phyloP scores from a whole-genome alignment of 2,113 vertebrate species.

The Ctenodactylus gundi region DNA sequence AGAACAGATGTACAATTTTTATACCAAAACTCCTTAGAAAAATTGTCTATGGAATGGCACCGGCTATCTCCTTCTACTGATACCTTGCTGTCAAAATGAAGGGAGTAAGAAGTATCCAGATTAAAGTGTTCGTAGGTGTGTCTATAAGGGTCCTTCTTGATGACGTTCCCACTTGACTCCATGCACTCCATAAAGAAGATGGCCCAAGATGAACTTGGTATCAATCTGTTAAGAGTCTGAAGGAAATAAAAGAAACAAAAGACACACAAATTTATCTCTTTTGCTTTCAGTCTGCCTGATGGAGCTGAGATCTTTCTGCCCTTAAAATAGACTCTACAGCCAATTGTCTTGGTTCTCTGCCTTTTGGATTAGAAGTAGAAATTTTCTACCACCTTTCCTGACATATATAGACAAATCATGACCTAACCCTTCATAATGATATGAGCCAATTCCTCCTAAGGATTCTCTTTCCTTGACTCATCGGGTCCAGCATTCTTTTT shows the following conservation, averaged over 20 bases:
- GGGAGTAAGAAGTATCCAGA: background rate
- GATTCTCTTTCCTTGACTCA: background rate
- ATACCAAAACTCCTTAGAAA: background rate
- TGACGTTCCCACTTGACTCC: background rate
- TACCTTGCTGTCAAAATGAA: background rate
- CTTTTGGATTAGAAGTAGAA: background rate
- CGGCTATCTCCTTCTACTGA: background rate
- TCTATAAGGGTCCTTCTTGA: background rate
- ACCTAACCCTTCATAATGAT: background rate
- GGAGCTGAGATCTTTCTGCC: background rate
- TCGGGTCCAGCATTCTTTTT: background rate
- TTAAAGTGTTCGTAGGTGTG: background rate
- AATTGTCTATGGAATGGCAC: background rate
- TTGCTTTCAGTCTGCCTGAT: background rate
- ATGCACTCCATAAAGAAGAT: background rate
- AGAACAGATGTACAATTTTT: background rate
- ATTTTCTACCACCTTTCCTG: background rate
- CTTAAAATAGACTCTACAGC: background rate
- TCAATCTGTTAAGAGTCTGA: background rate
- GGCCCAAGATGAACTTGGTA: background rate
- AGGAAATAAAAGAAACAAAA: background rate
- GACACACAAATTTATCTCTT: background rate
- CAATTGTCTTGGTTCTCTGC: background rate
- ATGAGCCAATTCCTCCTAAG: background rate
- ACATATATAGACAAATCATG: background rate